Conservation (phyloP, 2,797 vertebrate species). For the Microctenopoma steveboyesi region DNA sequence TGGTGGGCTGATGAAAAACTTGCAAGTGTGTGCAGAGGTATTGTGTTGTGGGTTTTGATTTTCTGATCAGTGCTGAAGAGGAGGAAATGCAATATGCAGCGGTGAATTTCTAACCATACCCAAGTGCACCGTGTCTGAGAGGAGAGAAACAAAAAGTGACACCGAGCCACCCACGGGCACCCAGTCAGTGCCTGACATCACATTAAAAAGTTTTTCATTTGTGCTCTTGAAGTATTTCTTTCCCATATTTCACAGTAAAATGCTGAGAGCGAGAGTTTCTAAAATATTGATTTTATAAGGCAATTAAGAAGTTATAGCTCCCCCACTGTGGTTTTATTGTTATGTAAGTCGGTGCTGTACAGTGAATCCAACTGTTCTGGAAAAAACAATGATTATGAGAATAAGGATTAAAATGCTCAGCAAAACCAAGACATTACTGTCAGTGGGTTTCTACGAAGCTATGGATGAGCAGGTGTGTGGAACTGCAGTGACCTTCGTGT, state of each 20-base stretch:
- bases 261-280: slow-evolving; percentile 19
- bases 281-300: slow-evolving; percentile 52
- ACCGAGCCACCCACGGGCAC: slow-evolving; percentile 15
- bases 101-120: slow-evolving; percentile 35
- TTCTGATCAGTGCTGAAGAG: slow-evolving; percentile 64
- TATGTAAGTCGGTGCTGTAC: not conserved
- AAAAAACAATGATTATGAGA: not conserved
- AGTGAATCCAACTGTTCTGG: not conserved
- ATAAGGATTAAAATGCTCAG: not conserved
- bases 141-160: slow-evolving; percentile 20
- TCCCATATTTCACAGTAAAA: slow-evolving; percentile 20
- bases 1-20: slow-evolving; percentile 6
- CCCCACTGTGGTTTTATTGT: not conserved
- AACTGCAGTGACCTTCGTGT: not conserved
- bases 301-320: slow-evolving; percentile 23
- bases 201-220: slow-evolving; percentile 42
- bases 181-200: slow-evolving; percentile 6
- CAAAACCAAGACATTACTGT: not conserved
- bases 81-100: slow-evolving; percentile 63
- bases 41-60: slow-evolving; percentile 63
- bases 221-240: slow-evolving; percentile 3
- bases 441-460: not conserved
- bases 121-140: slow-evolving; percentile 14
- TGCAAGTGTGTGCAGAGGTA: slow-evolving; percentile 45
- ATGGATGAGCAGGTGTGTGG: not conserved